Conservation (phyloP, 2,888 invertebrate species). For the Beris morrisii region DNA sequence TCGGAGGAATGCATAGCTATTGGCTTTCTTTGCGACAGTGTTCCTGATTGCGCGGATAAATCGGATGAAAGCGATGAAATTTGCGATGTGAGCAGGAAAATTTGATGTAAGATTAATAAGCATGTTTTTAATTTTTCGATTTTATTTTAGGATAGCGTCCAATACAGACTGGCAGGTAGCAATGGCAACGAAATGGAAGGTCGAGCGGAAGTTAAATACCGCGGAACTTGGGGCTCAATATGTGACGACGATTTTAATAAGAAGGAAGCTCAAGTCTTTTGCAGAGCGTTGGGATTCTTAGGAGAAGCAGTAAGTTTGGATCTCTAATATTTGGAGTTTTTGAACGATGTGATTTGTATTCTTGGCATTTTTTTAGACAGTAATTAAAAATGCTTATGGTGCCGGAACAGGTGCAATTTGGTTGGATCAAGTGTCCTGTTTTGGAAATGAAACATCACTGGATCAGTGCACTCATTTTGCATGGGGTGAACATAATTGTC, state of each 20-base stretch:
- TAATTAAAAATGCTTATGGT: constrained; percentile 51
- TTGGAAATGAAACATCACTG: constrained; percentile 67
- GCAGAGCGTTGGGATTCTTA: constrained; percentile 61
- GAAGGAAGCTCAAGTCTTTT: constrained; percentile 66
- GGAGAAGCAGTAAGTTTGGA: constrained; percentile 55
- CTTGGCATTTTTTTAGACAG: constrained; percentile 42
- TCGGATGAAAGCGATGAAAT: constrained; percentile 64
- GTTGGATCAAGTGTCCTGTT: constrained; percentile 70
- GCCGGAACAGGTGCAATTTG: constrained; percentile 67
- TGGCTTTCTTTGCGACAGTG: constrained; percentile 66
- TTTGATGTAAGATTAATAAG: neutral
- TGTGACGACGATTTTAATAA: constrained; percentile 77
- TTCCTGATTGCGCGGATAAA: constrained; percentile 65
- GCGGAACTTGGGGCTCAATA: constrained; percentile 74
- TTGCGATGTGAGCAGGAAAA: constrained; percentile 60
- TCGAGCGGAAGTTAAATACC: constrained; percentile 68
- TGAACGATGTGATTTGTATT: neutral
- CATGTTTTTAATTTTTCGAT: neutral
- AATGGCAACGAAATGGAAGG: constrained; percentile 61
- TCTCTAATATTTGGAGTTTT: neutral
- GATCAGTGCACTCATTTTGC: constrained; percentile 65
- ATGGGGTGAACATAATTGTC: constrained; percentile 73
- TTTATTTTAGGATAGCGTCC: constrained; percentile 52
- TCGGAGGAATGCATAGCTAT: constrained; percentile 64
- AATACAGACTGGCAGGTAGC: constrained; percentile 66